phyloP scores from a whole-genome alignment of 2,113 vertebrate species.

The Pica pica region DNA sequence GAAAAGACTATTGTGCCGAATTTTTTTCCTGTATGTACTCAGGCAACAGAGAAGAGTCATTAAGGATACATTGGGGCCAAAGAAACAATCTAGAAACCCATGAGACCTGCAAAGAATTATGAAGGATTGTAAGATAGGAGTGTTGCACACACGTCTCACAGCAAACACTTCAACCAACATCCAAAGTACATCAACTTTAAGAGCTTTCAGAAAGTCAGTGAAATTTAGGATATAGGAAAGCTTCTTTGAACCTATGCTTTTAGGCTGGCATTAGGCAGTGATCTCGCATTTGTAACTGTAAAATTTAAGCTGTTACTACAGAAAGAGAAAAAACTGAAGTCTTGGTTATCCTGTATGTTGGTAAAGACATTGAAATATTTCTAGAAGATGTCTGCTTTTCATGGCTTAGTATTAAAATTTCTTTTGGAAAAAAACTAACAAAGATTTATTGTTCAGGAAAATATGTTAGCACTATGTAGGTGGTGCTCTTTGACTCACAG shows the following conservation, averaged over 20 bases:
- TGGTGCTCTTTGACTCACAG: not conserved
- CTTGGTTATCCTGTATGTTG: not conserved
- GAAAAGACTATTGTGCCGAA: not conserved
- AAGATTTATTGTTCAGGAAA: not conserved
- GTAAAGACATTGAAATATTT: not conserved
- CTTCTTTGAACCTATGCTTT: not conserved
- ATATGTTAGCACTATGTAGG: not conserved
- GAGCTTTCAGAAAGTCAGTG: not conserved
- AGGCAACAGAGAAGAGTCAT: not conserved
- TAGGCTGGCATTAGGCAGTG: not conserved
- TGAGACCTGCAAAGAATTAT: not conserved
- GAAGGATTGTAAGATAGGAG: not conserved
- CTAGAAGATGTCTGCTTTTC: not conserved
- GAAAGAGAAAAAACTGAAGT: not conserved
- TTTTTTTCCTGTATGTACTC: not conserved
- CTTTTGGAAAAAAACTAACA: accelerated
- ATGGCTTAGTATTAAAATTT: not conserved
- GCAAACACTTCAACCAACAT: not conserved
- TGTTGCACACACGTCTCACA: not conserved
- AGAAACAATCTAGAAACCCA: not conserved
- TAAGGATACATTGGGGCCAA: not conserved
- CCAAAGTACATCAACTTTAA: not conserved
- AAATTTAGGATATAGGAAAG: not conserved
- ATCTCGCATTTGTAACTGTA: not conserved
- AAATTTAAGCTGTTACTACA: not conserved